Base-by-base conservation (phyloP, 2,888 invertebrate species). In the Pocota personata region DNA sequence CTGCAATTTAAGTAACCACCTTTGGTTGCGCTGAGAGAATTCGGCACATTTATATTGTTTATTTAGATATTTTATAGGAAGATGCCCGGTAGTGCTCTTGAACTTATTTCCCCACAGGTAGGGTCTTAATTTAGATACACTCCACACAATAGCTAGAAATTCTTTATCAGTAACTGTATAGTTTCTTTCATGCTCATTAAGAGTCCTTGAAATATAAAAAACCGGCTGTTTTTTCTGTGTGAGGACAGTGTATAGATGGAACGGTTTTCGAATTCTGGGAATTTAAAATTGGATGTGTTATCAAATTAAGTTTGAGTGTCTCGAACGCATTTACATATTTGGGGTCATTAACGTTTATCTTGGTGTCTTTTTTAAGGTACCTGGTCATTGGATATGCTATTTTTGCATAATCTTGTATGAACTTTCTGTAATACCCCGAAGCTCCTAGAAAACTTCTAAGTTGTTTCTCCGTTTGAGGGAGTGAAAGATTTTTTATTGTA, bases 201-300 rank as follows among this genome's bases (percentile, higher is more conserved):
- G 46, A 8, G 62, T 30, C 43, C 30, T 43, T 43, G 30, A 64
- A 46, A 62, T 60, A 16, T 48, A 77, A 19, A 52, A 77, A 46
- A 82, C n/a, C 21, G 66, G 62, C n/a, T 76, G 72, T 37, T 62
- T 60, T 7, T 46, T 46, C 48, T 75, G 75, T 8, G 58, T 80
- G 7, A 71, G 46, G 7, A 69, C 82, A 4, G 71, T 62, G 10
- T 37, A 27, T 72, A 60, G 1, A 46, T 57, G 14, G 12, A 55
- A 72, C 10, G 46, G 10, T 40, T 88, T 88, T 1, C 48, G 66
- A 90, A 90, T 72, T 91, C 89, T 0, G 90, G 89, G 67, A 88
- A 89, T 83, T 88, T 40, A 90, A 40, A 27, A 89, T 77, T 60
- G 82, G 64, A 8, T 24, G 58, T 30, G 60, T 78, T 46, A 82